phyloP scores from a whole-genome alignment of 2,888 invertebrate species.

The Drosophila parthenogenetica region DNA sequence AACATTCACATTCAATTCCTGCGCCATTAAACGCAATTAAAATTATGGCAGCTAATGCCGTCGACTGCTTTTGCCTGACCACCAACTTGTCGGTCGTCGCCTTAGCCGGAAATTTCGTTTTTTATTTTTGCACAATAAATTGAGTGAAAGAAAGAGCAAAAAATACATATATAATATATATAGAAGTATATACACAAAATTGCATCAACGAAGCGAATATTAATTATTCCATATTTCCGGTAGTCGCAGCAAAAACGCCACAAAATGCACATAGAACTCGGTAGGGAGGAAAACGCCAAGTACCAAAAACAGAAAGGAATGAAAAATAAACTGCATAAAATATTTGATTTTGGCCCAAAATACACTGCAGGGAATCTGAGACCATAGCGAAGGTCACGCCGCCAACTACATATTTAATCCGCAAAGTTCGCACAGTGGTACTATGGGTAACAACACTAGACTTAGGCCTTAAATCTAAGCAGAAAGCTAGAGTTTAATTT shows the following conservation, averaged over 20 bases:
- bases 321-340: slow-evolving; percentile 25
- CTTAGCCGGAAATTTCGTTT: slow-evolving; percentile 70
- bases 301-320: slow-evolving; percentile 9
- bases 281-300: background rate
- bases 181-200: slow-evolving; percentile 7
- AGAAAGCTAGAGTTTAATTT: too few relatives aligned
- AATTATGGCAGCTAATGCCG: slow-evolving; percentile 76
- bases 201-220: slow-evolving; percentile 55
- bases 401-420: slow-evolving; percentile 1
- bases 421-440: background rate
- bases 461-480: too few relatives aligned
- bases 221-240: slow-evolving; percentile 70
- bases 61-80: slow-evolving; percentile 38
- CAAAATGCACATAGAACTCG: slow-evolving; percentile 32
- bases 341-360: slow-evolving; percentile 27
- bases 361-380: slow-evolving; percentile 14
- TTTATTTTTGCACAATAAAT: slow-evolving; percentile 46
- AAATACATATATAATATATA: background rate
- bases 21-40: slow-evolving; percentile 79
- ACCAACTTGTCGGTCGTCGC: slow-evolving; percentile 29
- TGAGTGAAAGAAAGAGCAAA: background rate
- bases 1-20: slow-evolving; percentile 66
- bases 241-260: slow-evolving; percentile 47
- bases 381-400: slow-evolving; percentile 17
- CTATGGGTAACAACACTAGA: background rate